Evolutionary conservation across 2,113 vertebrate species (phyloP), one percentile per base, ranked within the genome.

Genomic region (Entelurus aequoreus): DNA sequence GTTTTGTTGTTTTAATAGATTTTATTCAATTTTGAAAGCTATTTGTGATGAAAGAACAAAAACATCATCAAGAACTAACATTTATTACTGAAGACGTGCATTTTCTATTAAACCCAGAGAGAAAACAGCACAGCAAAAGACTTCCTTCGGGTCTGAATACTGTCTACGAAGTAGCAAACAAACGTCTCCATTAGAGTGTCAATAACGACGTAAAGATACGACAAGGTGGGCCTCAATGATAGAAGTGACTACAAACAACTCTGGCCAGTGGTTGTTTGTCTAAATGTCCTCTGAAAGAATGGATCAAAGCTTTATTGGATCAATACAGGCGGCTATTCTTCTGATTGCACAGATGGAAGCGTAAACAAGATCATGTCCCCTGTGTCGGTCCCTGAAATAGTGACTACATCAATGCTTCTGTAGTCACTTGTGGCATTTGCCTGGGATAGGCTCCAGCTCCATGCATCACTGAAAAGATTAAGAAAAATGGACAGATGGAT

Each of bases 121-220:
- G 5, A 8, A 21, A 40, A 19, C 40, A 42, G 19, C 11, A 21
- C 16, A 16, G 6, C 63, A 62, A 56, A 65, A 55, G 54, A 61
- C 69, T 67, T 78, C 11, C 10, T 76, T 3, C 2, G 28, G 28
- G 5, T 55, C 7, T 4, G 13, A 54, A 36, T 5, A 11, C 37
- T 16, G 19, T 12, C 63, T 67, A 58, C 51, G 35, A 58, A 72
- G 46, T 63, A 73, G 72, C 51, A 40, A 58, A 73, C 50, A 65
- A 73, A 73, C 74, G 58, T 66, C 63, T 63, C 79, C 65, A 82
- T 86, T 84, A 80, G 42, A 58, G 67, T 53, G 67, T 76, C 50
- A 55, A 48, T 68, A 57, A 63, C 60, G 52, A 21, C 28, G 16
- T 6, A 48, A 36, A 19, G 68, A 54, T 5, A n/a, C 54, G 35